phyloP scores from a whole-genome alignment of 1,140 invertebrate genomes.

The Drosophila malerkotliana region DNA sequence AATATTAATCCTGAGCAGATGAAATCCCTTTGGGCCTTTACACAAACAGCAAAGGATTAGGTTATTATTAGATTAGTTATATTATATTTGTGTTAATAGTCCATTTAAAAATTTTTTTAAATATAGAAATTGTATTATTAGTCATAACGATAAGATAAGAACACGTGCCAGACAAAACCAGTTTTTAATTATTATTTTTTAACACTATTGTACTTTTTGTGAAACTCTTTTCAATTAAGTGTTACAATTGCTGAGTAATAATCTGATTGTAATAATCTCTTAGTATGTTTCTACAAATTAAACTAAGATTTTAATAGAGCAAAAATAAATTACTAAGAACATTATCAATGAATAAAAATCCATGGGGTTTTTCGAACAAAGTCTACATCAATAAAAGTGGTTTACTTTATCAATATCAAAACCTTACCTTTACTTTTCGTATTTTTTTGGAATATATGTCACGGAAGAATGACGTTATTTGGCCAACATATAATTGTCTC shows the following conservation, averaged over 20 bases:
- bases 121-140: no score
- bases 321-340: background rate
- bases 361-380: background rate
- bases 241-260: background rate
- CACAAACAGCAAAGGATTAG: background rate
- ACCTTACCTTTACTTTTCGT: no score
- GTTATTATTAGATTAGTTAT: background rate
- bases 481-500: constrained; percentile 34
- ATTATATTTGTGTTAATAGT: background rate
- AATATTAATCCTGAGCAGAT: constrained; percentile 84
- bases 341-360: background rate
- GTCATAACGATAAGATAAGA: background rate
- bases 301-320: background rate
- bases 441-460: no score
- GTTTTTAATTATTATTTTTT: background rate
- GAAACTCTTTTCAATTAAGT: background rate
- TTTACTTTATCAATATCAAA: background rate
- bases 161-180: background rate
- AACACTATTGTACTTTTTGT: background rate
- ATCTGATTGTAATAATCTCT: background rate
- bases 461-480: constrained; percentile 35
- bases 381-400: background rate
- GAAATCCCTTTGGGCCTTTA: constrained; percentile 63
- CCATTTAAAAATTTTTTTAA: background rate
- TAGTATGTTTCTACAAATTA: background rate